phyloP scores from a whole-genome alignment of 2,113 vertebrate species.

The Perca flavescens region DNA sequence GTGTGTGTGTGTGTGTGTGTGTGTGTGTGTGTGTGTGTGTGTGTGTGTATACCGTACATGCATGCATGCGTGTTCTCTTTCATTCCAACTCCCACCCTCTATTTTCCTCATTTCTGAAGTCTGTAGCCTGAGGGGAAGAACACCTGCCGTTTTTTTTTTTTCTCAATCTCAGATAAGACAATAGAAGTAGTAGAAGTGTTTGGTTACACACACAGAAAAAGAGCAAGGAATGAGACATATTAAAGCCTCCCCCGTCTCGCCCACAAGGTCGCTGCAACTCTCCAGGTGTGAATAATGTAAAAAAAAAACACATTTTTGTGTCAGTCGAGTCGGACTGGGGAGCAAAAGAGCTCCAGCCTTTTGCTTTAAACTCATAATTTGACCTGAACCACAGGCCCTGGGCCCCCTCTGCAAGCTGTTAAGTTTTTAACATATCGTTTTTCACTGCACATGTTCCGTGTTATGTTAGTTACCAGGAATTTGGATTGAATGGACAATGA shows the following conservation, averaged over 20 bases:
- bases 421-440: slow-evolving; percentile 79
- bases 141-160: slow-evolving; percentile 72
- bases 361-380: slow-evolving; percentile 75
- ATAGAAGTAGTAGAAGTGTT: slow-evolving; percentile 75
- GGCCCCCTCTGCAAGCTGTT: slow-evolving; percentile 81
- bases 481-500: slow-evolving; percentile 79
- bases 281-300: slow-evolving; percentile 74
- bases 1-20: slow-evolving; percentile 28
- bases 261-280: slow-evolving; percentile 57
- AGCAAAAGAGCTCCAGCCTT: slow-evolving; percentile 45
- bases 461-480: slow-evolving; percentile 81
- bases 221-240: slow-evolving; percentile 63
- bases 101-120: slow-evolving; percentile 77
- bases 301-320: slow-evolving; percentile 59
- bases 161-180: slow-evolving; percentile 80
- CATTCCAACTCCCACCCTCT: slow-evolving; percentile 68
- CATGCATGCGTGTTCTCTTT: slow-evolving; percentile 65
- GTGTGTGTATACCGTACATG: slow-evolving; percentile 27
- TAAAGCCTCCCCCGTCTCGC: slow-evolving; percentile 69
- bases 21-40: slow-evolving; percentile 24
- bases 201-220: slow-evolving; percentile 72
- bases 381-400: slow-evolving; percentile 65
- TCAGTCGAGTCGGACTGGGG: slow-evolving; percentile 45
- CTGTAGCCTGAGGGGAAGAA: slow-evolving; percentile 75
- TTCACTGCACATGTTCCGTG: slow-evolving; percentile 80